Percentiles rank a stretch among this genome's conserved stretches.
Conservation (phyloP, 1,140 invertebrate genomes). For the Probaryconus sp. region DNA sequence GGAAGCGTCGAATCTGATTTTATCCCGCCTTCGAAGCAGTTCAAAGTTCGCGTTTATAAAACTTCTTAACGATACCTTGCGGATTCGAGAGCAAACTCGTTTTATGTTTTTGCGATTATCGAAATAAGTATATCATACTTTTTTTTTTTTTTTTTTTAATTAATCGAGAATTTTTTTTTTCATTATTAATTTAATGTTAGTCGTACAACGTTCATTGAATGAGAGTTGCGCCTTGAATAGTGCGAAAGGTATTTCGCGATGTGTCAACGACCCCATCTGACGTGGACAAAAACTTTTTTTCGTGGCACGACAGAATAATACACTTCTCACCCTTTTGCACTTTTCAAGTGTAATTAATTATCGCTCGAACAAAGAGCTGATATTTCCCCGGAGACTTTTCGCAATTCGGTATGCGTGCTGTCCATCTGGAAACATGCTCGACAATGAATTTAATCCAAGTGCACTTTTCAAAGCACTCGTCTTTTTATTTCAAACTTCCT, state of each 20-base stretch:
- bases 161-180: no score
- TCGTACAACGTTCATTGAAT: no score
- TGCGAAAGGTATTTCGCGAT: no score
- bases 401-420: conserved; percentile 1
- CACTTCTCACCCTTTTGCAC: conserved; percentile 12
- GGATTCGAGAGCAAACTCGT: neutral
- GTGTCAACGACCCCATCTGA: conserved; percentile 13
- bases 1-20: conserved; percentile 35
- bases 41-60: conserved; percentile 42
- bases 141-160: no score
- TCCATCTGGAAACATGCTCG: conserved; percentile 10
- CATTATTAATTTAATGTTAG: no score
- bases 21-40: conserved; percentile 17
- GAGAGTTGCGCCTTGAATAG: no score
- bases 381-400: conserved; percentile 23
- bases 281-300: no score
- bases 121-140: no score
- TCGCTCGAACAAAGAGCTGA: conserved; percentile 17
- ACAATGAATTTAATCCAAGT: conserved; percentile 6
- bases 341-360: conserved; percentile 39
- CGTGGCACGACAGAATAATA: no score
- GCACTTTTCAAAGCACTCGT: conserved; percentile 8
- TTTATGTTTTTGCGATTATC: no score
- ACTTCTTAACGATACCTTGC: no score
- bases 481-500: no score